Conservation (phyloP, 2,888 invertebrate species). For the Didymodactylos carnosus region DNA sequence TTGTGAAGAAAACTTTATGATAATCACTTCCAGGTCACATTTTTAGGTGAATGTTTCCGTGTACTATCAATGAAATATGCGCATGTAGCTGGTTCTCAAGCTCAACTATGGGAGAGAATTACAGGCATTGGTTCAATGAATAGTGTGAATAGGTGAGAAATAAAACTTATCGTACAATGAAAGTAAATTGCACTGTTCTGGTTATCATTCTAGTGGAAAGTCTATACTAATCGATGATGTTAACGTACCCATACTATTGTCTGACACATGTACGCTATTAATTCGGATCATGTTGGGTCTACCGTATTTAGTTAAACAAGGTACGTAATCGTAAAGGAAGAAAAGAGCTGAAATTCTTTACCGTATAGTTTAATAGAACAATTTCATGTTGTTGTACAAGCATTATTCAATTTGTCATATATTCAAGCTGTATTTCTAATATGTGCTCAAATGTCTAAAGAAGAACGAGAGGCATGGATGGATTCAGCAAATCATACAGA, state of each 20-base stretch:
- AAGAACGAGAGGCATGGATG: slow-evolving; percentile 30
- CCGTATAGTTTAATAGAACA: slow-evolving; percentile 46
- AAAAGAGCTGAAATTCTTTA: neutral
- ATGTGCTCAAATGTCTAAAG: slow-evolving; percentile 28
- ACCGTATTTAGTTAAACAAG: slow-evolving; percentile 62
- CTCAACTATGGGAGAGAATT: neutral
- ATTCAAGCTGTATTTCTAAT: slow-evolving; percentile 68
- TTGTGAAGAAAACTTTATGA: too few relatives aligned
- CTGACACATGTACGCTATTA: slow-evolving; percentile 63
- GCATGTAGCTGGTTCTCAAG: neutral
- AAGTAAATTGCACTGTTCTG: too few relatives aligned
- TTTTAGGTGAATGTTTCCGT: neutral
- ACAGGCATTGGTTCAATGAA: too few relatives aligned
- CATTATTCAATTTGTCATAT: slow-evolving; percentile 66
- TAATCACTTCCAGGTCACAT: too few relatives aligned
- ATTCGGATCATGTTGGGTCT: slow-evolving; percentile 65
- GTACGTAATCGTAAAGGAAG: slow-evolving; percentile 39
- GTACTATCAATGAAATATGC: neutral
- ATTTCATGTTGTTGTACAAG: slow-evolving; percentile 64
- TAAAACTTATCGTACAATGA: too few relatives aligned
- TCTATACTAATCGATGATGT: neutral
- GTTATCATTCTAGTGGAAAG: too few relatives aligned
- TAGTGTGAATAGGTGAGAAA: neutral
- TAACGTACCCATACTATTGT: slow-evolving; percentile 58
- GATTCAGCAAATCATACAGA: neutral